Percentiles rank a stretch among this genome's conserved stretches.
Conservation (phyloP, 2,888 invertebrate species). For the Ceratothoa steindachneri region DNA sequence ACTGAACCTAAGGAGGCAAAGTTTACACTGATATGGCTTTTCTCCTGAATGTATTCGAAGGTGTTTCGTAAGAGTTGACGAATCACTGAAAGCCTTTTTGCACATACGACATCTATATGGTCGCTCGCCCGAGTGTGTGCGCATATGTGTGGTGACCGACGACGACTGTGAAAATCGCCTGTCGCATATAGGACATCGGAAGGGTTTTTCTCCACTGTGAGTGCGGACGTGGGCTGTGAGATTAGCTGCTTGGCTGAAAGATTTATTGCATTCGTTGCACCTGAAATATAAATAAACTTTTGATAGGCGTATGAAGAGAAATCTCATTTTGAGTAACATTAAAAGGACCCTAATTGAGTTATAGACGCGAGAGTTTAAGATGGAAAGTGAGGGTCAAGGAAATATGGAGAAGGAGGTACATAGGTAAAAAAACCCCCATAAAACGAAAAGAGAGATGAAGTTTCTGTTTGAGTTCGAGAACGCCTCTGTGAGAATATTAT, state of each 20-base stretch:
- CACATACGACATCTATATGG: slow-evolving; percentile 91
- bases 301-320: too few species aligned
- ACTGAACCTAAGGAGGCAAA: slow-evolving; percentile 91
- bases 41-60: slow-evolving; percentile 83
- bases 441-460: too few species aligned
- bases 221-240: slow-evolving; percentile 93
- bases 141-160: slow-evolving; percentile 94
- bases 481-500: too few species aligned
- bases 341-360: too few species aligned
- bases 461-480: too few species aligned
- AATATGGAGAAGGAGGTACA: too few species aligned
- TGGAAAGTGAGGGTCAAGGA: too few species aligned
- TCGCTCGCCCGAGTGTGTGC: slow-evolving; percentile 99
- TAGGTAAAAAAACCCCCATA: too few species aligned
- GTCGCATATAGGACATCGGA: slow-evolving; percentile 94
- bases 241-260: slow-evolving; percentile 97
- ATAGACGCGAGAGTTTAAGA: too few species aligned
- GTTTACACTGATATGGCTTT: slow-evolving; percentile 96
- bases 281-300: too few species aligned
- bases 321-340: too few species aligned
- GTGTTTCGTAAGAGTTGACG: slow-evolving; percentile 96
- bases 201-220: slow-evolving; percentile 97
- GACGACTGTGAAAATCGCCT: slow-evolving; percentile 93
- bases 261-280: slow-evolving; percentile 90
- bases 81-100: slow-evolving; percentile 97